Base-by-base conservation (phyloP, 2,888 invertebrate genomes). In the Noctua janthe region DNA sequence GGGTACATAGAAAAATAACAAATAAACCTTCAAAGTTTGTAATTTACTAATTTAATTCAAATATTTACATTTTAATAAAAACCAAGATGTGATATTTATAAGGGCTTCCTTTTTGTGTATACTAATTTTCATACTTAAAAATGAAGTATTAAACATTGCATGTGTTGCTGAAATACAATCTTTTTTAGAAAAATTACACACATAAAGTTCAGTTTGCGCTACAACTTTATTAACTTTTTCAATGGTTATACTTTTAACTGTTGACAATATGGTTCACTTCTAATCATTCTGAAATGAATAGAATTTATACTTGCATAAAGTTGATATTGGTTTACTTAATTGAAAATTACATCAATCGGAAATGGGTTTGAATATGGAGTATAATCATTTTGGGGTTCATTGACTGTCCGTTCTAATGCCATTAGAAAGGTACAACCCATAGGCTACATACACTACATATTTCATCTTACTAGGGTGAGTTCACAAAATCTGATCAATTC, bases 41-140 rank as follows among this genome's bases (percentile, higher is more conserved):
- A 80, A 17, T 73, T 20, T 51, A 70, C n/a, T 70, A 47, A 71
- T 11, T 15, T n/a, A 20, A 51, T 71, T n/a, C 39, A 29, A 83
- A 72, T 54, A 47, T 78, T 56, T 43, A 51, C 49, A 79, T 59
- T 66, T 23, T 29, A 75, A 71, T 47, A 54, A 29, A 62, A 67
- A 59, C 47, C 20, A 49, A 43, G 17, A 49, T 35, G 49, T 29
- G n/a, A 54, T 75, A 71, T 80, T 83, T 72, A 73, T 39, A n/a
- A 15, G 71, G 43, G 73, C 66, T 77, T 83, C 70, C 56, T 43
- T 43, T 43, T 74, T 23, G 73, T 80, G 77, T 80, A 71, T 75
- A 56, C 71, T 54, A 71, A 73, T 86, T 85, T 86, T 86, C 75
- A 70, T 86, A 54, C 23, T 35, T n/a, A 74, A 87, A 83, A 87